Percentiles rank a stretch among this genome's conserved stretches.
Conservation (phyloP, 2,888 invertebrate species). For the Eupsilia transversa region DNA sequence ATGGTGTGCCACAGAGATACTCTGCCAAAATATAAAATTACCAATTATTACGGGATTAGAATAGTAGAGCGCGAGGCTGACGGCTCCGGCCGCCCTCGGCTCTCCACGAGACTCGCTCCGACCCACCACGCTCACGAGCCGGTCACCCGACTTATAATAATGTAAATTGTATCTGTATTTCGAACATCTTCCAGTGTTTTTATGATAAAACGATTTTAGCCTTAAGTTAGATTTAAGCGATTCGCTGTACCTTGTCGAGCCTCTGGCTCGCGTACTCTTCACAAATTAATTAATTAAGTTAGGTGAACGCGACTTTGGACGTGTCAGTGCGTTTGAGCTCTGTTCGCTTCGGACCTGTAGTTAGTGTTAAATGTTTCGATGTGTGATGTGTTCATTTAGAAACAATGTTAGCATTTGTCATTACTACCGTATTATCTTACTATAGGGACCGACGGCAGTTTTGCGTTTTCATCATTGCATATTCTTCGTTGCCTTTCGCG, state of each 20-base stretch:
- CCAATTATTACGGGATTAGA: slow-evolving; percentile 82
- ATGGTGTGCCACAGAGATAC: slow-evolving; percentile 91
- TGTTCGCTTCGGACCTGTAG: slow-evolving; percentile 86
- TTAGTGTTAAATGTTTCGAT: slow-evolving; percentile 88
- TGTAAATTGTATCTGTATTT: slow-evolving; percentile 83
- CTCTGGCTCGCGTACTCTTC: slow-evolving; percentile 83
- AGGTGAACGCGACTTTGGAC: slow-evolving; percentile 81
- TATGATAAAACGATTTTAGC: slow-evolving; percentile 85
- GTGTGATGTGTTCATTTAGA: slow-evolving; percentile 89
- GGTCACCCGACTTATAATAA: slow-evolving; percentile 74
- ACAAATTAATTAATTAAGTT: slow-evolving; percentile 87
- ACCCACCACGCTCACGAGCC: slow-evolving; percentile 44
- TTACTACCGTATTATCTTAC: slow-evolving; percentile 77
- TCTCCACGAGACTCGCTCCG: slow-evolving; percentile 65
- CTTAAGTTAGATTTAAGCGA: slow-evolving; percentile 85
- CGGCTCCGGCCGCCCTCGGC: slow-evolving; percentile 53
- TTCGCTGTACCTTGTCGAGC: slow-evolving; percentile 86
- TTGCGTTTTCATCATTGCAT: slow-evolving; percentile 81
- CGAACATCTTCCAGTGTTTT: slow-evolving; percentile 89
- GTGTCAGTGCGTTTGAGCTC: slow-evolving; percentile 80
- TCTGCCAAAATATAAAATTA: slow-evolving; percentile 91
- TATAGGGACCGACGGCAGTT: slow-evolving; percentile 82
- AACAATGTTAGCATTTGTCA: slow-evolving; percentile 85
- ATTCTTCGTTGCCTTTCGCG: slow-evolving; percentile 84
- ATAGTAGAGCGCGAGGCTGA: slow-evolving; percentile 63